Evolutionary conservation across 1,140 invertebrate species (phyloP), one percentile per base, ranked within the genome.

Genomic region (Ceratosolen fusciceps): DNA sequence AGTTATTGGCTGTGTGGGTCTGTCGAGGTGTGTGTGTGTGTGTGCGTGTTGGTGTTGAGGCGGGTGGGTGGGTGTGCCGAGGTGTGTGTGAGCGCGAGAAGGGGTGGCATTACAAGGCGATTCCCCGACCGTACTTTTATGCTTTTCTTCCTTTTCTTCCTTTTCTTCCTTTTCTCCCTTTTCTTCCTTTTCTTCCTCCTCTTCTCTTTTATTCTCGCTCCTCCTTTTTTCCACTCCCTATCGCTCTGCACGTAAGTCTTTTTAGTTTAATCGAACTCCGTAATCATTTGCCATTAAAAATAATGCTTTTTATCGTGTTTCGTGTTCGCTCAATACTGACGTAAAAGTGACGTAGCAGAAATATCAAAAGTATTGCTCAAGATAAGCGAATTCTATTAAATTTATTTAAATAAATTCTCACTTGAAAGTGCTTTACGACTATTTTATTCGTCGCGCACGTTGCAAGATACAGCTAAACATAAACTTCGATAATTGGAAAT

Each of bases 51-150:
- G n/a, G n/a, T n/a, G n/a, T n/a, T n/a, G 56, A 24, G 24, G 14
- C 21, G 1, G 49, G 19, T n/a, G 49, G 21, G 65, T 31, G 56
- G 8, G n/a, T 43, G 75, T n/a, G 37, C n/a, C n/a, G 39, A 21
- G 14, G 1, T 7, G 24, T 14, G 24, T 8, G 14, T 5, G 60
- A 65, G 60, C 39, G 76, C 39, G 56, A 24, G 4, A 39, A 26
- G 47, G 60, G 77, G 77, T 67, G 71, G 77, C 71, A 74, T 79
- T 79, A 79, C 77, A 52, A 79, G 77, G 58, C 77, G 62, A 79
- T 81, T 73, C 65, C 77, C 77, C 81, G 31, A 29, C 21, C 77
- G 78, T 71, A 68, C 47, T 74, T 77, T 81, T 81, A 75, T 76
- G 58, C 80, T 77, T 81, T 74, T 76, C 75, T 34, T 62, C 65